These are phyloP conservation scores for Diaperis boleti DNA, from an alignment of 2,888 invertebrate genomes.

Conservation along the genomic window DNA sequence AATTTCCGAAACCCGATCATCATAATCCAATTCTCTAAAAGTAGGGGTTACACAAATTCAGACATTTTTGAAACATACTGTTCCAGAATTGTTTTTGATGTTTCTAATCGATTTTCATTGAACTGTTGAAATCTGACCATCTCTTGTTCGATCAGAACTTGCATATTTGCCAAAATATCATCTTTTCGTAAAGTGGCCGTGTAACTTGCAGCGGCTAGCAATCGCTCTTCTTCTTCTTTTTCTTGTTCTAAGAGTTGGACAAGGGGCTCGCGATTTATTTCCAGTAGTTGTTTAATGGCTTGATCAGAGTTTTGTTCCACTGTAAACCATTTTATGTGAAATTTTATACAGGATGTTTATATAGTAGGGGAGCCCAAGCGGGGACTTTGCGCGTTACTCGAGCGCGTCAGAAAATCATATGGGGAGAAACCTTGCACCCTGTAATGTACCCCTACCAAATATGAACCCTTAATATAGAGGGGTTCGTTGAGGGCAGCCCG, in stretches of 20 bases:
- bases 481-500: too few species aligned
- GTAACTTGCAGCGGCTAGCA: slow-evolving; percentile 73
- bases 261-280: slow-evolving; percentile 73
- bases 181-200: slow-evolving; percentile 73
- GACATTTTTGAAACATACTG: slow-evolving; percentile 64
- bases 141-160: slow-evolving; percentile 77
- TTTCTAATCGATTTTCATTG: slow-evolving; percentile 70
- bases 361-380: too few species aligned
- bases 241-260: slow-evolving; percentile 77
- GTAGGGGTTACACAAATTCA: slow-evolving; percentile 15
- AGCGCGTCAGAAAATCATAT: too few species aligned
- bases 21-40: slow-evolving; percentile 72
- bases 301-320: slow-evolving; percentile 76
- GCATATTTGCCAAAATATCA: slow-evolving; percentile 80
- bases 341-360: too few species aligned
- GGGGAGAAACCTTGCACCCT: too few species aligned
- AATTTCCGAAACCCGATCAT: slow-evolving; percentile 71
- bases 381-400: too few species aligned
- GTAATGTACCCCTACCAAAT: too few species aligned
- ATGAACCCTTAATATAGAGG: too few species aligned
- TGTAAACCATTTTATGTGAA: too few species aligned
- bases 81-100: slow-evolving; percentile 74
- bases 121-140: slow-evolving; percentile 74
- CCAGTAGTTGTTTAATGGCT: slow-evolving; percentile 75
- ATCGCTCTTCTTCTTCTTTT: slow-evolving; percentile 74